phyloP scores from a whole-genome alignment of 2,113 vertebrate species.

The Oophaga pumilio region DNA sequence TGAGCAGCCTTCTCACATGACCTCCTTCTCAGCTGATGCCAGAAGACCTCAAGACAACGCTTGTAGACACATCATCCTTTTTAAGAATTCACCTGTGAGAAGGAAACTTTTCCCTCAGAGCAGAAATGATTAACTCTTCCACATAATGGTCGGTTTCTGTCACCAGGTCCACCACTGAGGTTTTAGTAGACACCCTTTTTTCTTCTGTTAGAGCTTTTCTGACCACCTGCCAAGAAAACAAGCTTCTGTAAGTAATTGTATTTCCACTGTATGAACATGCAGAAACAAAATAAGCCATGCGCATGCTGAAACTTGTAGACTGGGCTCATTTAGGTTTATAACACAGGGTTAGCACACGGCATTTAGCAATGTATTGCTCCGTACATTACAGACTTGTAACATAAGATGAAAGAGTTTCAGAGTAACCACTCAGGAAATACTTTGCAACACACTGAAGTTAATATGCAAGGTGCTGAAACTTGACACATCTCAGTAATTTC shows the following conservation, averaged over 20 bases:
- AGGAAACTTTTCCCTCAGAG: conserved; percentile 80
- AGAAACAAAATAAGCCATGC: neutral
- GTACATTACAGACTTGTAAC: neutral
- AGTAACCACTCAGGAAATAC: neutral
- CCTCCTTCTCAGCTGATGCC: no score
- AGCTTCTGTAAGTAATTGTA: neutral
- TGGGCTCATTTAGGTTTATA: neutral
- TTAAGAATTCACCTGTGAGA: conserved; percentile 78
- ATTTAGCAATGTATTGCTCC: neutral
- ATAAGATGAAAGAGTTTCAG: neutral
- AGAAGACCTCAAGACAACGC: no score
- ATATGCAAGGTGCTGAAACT: neutral
- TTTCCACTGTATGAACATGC: neutral
- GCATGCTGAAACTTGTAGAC: neutral
- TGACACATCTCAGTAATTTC: neutral
- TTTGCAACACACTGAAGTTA: neutral
- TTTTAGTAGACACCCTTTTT: conserved; percentile 83
- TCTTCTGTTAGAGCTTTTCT: conserved; percentile 80
- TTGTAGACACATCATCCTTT: neutral
- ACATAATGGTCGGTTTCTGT: conserved; percentile 85
- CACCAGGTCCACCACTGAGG: conserved; percentile 83
- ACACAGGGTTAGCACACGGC: no score
- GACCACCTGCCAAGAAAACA: conserved; percentile 73
- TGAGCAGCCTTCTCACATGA: no score
- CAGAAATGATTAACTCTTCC: conserved; percentile 84